Conservation (phyloP, 2,888 invertebrate species). For the Mylabris sibirica region DNA sequence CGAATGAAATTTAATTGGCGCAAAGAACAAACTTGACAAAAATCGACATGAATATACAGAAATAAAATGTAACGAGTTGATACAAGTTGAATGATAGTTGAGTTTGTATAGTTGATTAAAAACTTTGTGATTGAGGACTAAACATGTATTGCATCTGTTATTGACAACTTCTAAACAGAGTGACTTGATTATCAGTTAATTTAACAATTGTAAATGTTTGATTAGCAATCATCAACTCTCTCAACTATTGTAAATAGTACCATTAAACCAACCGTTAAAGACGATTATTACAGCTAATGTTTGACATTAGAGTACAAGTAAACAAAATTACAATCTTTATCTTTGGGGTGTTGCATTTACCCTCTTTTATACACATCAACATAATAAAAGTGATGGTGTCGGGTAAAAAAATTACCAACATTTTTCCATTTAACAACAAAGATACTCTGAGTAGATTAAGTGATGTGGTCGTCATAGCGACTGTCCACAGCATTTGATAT, state of each 20-base stretch:
- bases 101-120: background rate
- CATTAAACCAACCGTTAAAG: conserved; percentile 2
- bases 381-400: conserved; percentile 15
- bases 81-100: background rate
- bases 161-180: background rate
- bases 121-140: no score
- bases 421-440: conserved; percentile 28
- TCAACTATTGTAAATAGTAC: background rate
- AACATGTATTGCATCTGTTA: no score
- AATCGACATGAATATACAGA: background rate
- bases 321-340: conserved; percentile 15
- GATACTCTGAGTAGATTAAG: conserved; percentile 34
- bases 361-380: background rate
- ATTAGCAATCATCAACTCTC: background rate
- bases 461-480: conserved; percentile 33
- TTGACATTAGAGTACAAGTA: conserved; percentile 19
- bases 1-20: conserved; percentile 5
- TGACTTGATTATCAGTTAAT: background rate
- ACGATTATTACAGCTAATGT: conserved; percentile 24
- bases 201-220: no score
- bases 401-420: conserved; percentile 31
- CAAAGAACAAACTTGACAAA: background rate
- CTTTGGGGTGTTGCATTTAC: conserved; percentile 14
- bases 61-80: background rate
- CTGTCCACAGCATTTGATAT: conserved; percentile 30